Evolutionary conservation across 2,797 vertebrate species (phyloP).

Genomic region (Falco cherrug): DNA sequence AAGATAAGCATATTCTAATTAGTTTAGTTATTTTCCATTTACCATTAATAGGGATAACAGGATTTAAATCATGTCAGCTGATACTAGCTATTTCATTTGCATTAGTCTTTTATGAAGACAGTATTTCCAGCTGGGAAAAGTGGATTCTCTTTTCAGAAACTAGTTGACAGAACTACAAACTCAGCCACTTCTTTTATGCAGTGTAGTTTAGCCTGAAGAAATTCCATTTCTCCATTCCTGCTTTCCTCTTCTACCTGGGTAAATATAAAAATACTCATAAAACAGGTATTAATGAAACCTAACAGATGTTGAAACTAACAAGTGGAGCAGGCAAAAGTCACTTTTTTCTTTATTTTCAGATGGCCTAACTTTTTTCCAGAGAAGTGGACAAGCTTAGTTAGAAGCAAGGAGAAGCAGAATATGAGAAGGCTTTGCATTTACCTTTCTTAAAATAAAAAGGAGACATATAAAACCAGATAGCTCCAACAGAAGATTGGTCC

Average conservation of each 20-base stretch:
- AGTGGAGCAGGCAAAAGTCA: not conserved
- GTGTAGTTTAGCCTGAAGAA: not conserved
- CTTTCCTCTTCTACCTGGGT: not conserved
- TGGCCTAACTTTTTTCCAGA: not conserved
- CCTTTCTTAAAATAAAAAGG: not conserved
- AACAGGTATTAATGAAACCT: not conserved
- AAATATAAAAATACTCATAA: not conserved
- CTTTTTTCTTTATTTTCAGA: not conserved
- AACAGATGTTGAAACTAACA: not conserved
- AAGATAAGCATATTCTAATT: slow-evolving; percentile 34
- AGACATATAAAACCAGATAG: not conserved
- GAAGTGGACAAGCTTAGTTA: not conserved
- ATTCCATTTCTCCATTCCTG: not conserved
- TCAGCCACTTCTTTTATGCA: not conserved
- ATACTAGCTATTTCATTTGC: not conserved
- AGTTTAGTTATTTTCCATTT: slow-evolving; percentile 41
- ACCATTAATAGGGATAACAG: not conserved
- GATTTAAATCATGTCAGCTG: not conserved
- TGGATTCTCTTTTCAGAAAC: not conserved
- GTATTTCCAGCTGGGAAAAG: not conserved
- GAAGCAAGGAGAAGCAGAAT: not conserved
- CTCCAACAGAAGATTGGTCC: not conserved
- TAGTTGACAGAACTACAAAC: not conserved
- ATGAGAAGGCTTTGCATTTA: not conserved
- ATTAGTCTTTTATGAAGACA: not conserved